Evolutionary conservation across 2,888 invertebrate species (phyloP).

Genomic region (Syritta pipiens): DNA sequence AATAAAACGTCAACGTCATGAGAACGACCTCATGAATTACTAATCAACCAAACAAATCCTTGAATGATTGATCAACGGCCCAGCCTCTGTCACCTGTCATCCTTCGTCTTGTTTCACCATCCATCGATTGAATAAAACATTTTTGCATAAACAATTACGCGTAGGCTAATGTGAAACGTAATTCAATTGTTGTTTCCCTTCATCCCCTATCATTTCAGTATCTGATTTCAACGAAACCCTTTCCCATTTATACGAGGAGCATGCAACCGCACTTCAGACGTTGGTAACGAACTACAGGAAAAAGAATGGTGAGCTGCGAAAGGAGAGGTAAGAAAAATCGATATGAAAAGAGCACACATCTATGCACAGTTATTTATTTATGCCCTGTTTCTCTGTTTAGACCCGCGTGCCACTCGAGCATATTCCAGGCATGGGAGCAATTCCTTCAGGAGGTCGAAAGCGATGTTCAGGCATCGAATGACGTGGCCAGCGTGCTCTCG

Average conservation of each 20-base stretch:
- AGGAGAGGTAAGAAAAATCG: constrained; percentile 85
- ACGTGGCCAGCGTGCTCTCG: constrained; percentile 89
- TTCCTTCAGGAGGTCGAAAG: constrained; percentile 94
- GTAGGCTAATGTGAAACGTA: constrained; percentile 5
- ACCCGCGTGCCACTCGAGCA: constrained; percentile 88
- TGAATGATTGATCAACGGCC: constrained; percentile 18
- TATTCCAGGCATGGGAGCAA: constrained; percentile 95
- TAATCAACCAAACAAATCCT: not conserved
- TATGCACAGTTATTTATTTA: constrained; percentile 37
- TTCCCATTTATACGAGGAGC: constrained; percentile 92
- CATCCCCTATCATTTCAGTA: constrained; percentile 82
- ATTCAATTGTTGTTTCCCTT: constrained; percentile 40
- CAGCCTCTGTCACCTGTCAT: not conserved
- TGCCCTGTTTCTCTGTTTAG: constrained; percentile 78
- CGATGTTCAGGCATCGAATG: constrained; percentile 91
- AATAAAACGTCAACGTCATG: not conserved
- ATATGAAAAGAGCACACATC: constrained; percentile 15
- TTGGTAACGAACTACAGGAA: constrained; percentile 92
- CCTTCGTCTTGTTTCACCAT: not conserved
- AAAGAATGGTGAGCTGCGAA: constrained; percentile 90
- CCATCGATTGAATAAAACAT: constrained; percentile 16
- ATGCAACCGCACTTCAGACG: constrained; percentile 91
- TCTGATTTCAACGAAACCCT: constrained; percentile 94
- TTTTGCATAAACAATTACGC: constrained; percentile 15
- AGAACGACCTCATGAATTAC: constrained; percentile 2